These are phyloP conservation scores for Neuroterus valhalla DNA, from an alignment of 1,140 invertebrate species.

Conservation along the genomic window DNA sequence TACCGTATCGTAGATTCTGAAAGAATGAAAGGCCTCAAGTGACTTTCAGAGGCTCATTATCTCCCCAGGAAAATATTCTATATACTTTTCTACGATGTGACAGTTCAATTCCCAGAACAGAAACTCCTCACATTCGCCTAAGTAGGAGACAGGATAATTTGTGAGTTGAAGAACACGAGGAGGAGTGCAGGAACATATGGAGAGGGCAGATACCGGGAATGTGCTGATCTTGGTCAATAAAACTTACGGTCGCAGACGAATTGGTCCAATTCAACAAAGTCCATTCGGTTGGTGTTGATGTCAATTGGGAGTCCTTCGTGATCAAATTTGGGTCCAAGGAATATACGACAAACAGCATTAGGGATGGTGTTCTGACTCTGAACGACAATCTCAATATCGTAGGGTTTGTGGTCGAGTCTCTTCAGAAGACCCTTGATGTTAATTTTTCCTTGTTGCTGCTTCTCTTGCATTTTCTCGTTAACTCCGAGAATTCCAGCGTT, in stretches of 20 bases:
- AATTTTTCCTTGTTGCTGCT: constrained; percentile 50
- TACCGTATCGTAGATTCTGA: too few species aligned
- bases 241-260: constrained; percentile 78
- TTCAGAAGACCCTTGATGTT: constrained; percentile 66
- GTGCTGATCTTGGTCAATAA: not conserved
- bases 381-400: constrained; percentile 76
- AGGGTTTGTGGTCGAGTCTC: constrained; percentile 80
- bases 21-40: too few species aligned
- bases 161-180: too few species aligned
- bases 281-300: constrained; percentile 77
- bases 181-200: too few species aligned
- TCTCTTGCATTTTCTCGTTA: constrained; percentile 47
- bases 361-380: constrained; percentile 69
- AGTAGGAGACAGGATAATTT: too few species aligned
- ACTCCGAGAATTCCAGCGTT: constrained; percentile 65
- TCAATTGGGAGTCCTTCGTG: constrained; percentile 75
- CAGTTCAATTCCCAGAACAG: too few species aligned
- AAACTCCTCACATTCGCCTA: too few species aligned
- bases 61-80: too few species aligned
- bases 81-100: too few species aligned
- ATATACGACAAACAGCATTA: constrained; percentile 75
- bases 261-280: constrained; percentile 82
- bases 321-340: constrained; percentile 78
- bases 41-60: too few species aligned
- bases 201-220: too few species aligned